phyloP scores from a whole-genome alignment of 2,888 invertebrate genomes.

The Pyrgus malvae region DNA sequence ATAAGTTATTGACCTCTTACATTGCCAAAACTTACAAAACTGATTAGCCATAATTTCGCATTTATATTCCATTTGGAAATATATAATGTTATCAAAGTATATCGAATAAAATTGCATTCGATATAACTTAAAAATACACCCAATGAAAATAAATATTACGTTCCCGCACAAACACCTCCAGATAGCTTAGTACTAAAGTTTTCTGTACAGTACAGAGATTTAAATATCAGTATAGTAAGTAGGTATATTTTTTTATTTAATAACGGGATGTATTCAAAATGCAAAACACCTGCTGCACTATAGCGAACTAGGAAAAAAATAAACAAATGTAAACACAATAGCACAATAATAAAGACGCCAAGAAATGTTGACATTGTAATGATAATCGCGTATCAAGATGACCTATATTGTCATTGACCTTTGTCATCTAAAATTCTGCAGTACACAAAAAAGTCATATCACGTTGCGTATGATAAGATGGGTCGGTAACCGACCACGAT shows the following conservation, averaged over 20 bases:
- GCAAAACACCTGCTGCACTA: neutral
- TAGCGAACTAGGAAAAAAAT: neutral
- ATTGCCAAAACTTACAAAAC: no score
- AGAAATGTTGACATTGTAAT: constrained; percentile 18
- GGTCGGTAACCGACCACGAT: constrained; percentile 23
- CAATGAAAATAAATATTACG: neutral
- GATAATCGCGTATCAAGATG: constrained; percentile 22
- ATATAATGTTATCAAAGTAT: no score
- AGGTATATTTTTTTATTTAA: no score
- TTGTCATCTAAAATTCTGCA: constrained; percentile 14
- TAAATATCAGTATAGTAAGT: no score
- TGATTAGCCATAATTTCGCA: no score
- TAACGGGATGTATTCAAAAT: no score
- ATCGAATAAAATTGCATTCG: no score
- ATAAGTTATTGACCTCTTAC: no score
- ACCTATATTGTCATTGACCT: constrained; percentile 27
- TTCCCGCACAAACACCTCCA: no score
- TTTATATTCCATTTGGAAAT: no score
- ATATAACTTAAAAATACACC: neutral
- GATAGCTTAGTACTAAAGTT: no score
- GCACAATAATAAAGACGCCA: neutral
- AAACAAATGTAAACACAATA: neutral
- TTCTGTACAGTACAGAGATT: no score
- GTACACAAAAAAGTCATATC: constrained; percentile 20
- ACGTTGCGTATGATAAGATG: constrained; percentile 24